Percentiles rank a stretch among this genome's conserved stretches.
These are phyloP conservation scores for Parasteatoda lunata DNA, from an alignment of 2,888 invertebrate genomes.

Conservation along the genomic window DNA sequence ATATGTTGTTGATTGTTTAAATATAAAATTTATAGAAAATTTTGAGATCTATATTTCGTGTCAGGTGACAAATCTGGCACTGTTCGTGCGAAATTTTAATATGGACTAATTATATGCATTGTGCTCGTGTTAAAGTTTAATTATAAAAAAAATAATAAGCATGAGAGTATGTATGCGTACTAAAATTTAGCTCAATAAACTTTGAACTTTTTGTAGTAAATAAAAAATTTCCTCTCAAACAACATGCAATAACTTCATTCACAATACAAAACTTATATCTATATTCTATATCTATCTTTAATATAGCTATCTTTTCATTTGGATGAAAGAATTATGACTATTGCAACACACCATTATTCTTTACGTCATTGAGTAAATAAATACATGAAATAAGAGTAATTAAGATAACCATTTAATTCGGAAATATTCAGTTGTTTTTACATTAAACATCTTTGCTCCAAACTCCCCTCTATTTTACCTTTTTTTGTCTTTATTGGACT, in stretches of 20 bases:
- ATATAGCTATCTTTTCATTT: too few species aligned
- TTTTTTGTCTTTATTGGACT: too few species aligned
- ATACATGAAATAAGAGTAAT: too few species aligned
- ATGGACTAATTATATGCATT: conserved; percentile 51
- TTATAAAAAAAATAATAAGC: conserved; percentile 36
- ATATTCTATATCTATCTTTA: not conserved
- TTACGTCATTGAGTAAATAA: too few species aligned
- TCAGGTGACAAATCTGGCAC: conserved; percentile 25
- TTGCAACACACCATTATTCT: too few species aligned
- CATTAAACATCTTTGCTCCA: too few species aligned
- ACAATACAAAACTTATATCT: not conserved
- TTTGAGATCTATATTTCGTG: conserved; percentile 59
- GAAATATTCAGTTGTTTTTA: too few species aligned
- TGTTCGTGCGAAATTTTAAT: conserved; percentile 55
- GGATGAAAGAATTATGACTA: too few species aligned
- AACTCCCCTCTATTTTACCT: too few species aligned
- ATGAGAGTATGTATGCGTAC: conserved; percentile 61
- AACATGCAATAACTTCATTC: conserved; percentile 10
- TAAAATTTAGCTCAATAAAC: conserved; percentile 63
- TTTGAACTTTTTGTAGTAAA: conserved; percentile 64
- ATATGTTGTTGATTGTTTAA: conserved; percentile 61
- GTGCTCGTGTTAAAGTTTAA: conserved; percentile 62
- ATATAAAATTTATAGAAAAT: conserved; percentile 66
- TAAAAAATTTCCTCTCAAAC: conserved; percentile 45
- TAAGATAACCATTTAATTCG: too few species aligned